phyloP scores from a whole-genome alignment of 2,888 invertebrate genomes.

The Cerceris ruficornis region DNA sequence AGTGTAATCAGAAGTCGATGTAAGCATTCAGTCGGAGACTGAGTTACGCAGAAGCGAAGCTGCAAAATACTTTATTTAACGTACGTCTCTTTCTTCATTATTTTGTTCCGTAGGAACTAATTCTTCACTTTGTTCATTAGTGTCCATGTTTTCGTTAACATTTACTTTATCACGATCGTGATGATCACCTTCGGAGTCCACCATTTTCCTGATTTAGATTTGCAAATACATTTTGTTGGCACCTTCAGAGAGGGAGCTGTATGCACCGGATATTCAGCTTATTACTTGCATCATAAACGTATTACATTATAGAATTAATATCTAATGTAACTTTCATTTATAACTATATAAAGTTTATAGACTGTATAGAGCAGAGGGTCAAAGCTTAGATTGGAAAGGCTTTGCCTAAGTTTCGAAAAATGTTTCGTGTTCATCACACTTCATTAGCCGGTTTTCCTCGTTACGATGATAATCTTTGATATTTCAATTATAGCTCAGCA shows the following conservation, averaged over 20 bases:
- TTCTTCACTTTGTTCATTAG: slow-evolving; percentile 69
- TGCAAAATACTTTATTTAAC: slow-evolving; percentile 46
- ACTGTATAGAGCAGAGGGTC: too few relatives aligned
- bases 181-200: slow-evolving; percentile 63
- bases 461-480: too few relatives aligned
- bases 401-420: too few relatives aligned
- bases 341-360: too few relatives aligned
- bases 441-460: too few relatives aligned
- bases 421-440: too few relatives aligned
- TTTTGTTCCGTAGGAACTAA: slow-evolving; percentile 63
- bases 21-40: background rate
- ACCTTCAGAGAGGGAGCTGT: slow-evolving; percentile 44
- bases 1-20: slow-evolving; percentile 2
- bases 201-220: slow-evolving; percentile 58
- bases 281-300: slow-evolving; percentile 7
- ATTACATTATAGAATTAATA: too few relatives aligned
- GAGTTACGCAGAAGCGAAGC: slow-evolving; percentile 12
- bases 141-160: slow-evolving; percentile 66
- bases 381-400: too few relatives aligned
- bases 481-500: too few relatives aligned
- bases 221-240: slow-evolving; percentile 13
- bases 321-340: too few relatives aligned
- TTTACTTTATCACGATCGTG: slow-evolving; percentile 53
- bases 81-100: slow-evolving; percentile 70
- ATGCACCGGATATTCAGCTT: slow-evolving; percentile 39